Evolutionary conservation across 1,140 invertebrate genomes (phyloP).

Genomic region (Pantala flavescens): DNA sequence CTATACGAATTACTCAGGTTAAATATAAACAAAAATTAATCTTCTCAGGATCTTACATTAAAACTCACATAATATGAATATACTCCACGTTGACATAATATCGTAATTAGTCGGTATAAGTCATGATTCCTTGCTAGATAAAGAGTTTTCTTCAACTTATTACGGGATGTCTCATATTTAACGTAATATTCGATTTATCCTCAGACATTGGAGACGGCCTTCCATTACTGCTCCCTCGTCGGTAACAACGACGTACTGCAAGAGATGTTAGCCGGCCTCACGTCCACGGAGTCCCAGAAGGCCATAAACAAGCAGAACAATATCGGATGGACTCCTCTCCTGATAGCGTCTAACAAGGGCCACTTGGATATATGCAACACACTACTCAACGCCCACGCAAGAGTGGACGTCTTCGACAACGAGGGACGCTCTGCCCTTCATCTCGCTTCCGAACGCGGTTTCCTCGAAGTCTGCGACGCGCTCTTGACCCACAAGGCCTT

Average conservation of each 20-base stretch:
- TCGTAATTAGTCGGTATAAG: no score
- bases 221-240: conserved; percentile 88
- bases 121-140: no score
- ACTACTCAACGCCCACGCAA: conserved; percentile 78
- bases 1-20: no score
- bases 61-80: no score
- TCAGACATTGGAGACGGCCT: conserved; percentile 80
- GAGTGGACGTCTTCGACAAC: conserved; percentile 97
- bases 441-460: conserved; percentile 88
- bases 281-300: conserved; percentile 74
- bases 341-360: conserved; percentile 72
- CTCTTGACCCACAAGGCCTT: conserved; percentile 95
- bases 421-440: conserved; percentile 92
- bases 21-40: no score
- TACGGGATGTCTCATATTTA: no score
- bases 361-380: conserved; percentile 46
- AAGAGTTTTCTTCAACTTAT: no score
- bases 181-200: no score
- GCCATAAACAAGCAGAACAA: conserved; percentile 86
- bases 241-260: conserved; percentile 91
- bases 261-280: conserved; percentile 87
- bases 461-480: conserved; percentile 83
- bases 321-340: conserved; percentile 88
- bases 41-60: no score
- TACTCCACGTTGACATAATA: no score